Percentiles rank a stretch among this genome's conserved stretches.
phyloP scores from a whole-genome alignment of 2,113 vertebrate species.

The Thryonomys swinderianus region DNA sequence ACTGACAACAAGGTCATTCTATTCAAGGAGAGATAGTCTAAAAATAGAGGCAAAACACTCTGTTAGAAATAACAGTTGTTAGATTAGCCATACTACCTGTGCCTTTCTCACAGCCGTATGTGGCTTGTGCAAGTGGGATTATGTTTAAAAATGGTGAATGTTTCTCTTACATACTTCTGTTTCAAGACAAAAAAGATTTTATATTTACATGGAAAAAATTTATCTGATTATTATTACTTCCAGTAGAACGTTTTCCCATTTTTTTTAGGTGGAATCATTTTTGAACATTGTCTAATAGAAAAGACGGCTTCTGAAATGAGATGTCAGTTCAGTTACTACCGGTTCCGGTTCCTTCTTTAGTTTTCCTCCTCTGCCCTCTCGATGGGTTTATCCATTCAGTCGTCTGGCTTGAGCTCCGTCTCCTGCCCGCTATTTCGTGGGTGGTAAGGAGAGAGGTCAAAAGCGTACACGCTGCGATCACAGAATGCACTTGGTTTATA shows the following conservation, averaged over 20 bases:
- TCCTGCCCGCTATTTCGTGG: not conserved
- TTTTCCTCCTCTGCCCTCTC: not conserved
- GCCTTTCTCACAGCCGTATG: not conserved
- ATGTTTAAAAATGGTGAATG: not conserved
- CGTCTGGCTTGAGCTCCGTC: not conserved
- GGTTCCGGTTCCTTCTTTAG: not conserved
- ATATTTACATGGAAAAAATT: not conserved
- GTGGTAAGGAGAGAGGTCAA: not conserved
- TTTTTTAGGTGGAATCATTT: not conserved
- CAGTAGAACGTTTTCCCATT: not conserved
- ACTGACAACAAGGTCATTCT: not conserved
- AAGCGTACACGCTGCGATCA: not conserved
- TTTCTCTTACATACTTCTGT: not conserved
- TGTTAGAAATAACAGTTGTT: not conserved
- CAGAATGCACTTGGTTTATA: not conserved
- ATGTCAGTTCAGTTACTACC: not conserved
- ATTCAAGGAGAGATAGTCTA: not conserved
- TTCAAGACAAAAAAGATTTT: not conserved
- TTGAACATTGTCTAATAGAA: not conserved
- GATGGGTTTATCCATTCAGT: not conserved
- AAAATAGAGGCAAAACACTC: not conserved
- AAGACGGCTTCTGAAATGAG: not conserved
- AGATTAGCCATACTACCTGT: not conserved
- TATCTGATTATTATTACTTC: not conserved
- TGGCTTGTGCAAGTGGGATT: not conserved